Base-by-base conservation (phyloP, 2,797 vertebrate species). In the Falco columbarius region DNA sequence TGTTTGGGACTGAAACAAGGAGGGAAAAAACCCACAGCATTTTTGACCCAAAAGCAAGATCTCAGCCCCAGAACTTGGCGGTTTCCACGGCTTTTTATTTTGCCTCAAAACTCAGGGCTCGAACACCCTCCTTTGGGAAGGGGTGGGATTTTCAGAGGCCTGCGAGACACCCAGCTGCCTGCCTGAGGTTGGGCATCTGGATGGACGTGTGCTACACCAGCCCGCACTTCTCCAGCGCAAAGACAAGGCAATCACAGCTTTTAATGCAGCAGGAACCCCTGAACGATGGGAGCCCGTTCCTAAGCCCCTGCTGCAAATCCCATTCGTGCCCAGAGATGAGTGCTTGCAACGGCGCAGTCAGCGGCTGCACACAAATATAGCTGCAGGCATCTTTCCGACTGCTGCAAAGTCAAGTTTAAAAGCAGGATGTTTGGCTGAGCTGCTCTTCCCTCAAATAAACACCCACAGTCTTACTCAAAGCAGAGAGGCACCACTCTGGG, bases 401-500 rank as follows among this genome's bases (percentile, higher is more conserved):
- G 89, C 89, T 90, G 84, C 74, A 59, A 79, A 76, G 91, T 23
- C 47, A 4, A 76, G 83, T 84, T 98, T 98, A 98, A 98, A 99
- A 99, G 96, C 98, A 99, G 99, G 99, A 99, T 99, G 99, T 98
- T 99, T 99, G 98, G 98, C 98, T 97, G 98, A 98, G 98, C 98
- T 98, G 98, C 98, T 98, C 98, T 98, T 98, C 98, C 98, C 98
- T 99, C 98, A 99, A 98, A 99, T 99, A 99, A 99, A 99, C 99
- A 99, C 98, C 98, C 98, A 97, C 98, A 98, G 98, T 98, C 98
- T 98, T 98, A 98, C 98, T 98, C 98, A 95, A 96, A 97, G 58
- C 98, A 98, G 98, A 98, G 95, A 90, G 98, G 98, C 98, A 97
- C 84, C 1, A 3, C 97, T 98, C 98, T 98, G 98, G 98, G 98